Conservation (phyloP, 2,888 invertebrate species). For the Drosophila planitibia region DNA sequence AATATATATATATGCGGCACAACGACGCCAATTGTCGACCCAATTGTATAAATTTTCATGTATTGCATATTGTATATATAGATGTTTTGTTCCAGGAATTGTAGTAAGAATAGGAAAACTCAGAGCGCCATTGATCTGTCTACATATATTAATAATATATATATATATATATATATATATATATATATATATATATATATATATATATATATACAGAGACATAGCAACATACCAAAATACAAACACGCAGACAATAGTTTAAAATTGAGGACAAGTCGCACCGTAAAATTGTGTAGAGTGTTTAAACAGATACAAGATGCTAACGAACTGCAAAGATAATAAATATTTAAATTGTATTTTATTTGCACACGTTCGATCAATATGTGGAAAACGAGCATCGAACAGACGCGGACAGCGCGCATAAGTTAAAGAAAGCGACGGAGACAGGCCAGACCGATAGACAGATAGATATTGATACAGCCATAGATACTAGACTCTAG, state of each 20-base stretch:
- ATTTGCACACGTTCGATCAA: constrained; percentile 83
- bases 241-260: constrained; percentile 13
- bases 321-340: constrained; percentile 83
- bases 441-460: constrained; percentile 4
- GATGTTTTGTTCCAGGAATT: constrained; percentile 36
- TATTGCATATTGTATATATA: constrained; percentile 2
- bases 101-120: constrained; percentile 14
- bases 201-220: not conserved
- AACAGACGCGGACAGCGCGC: constrained; percentile 22
- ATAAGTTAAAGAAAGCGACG: constrained; percentile 55
- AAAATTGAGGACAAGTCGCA: constrained; percentile 53
- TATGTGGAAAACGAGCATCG: constrained; percentile 65
- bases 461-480: constrained; percentile 10
- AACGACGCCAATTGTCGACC: constrained; percentile 52
- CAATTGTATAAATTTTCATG: constrained; percentile 61
- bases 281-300: constrained; percentile 6
- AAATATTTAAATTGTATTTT: constrained; percentile 83
- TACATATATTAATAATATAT: not conserved
- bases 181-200: not conserved
- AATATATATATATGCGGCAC: constrained; percentile 17
- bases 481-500: constrained; percentile 10
- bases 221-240: not conserved
- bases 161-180: too few relatives aligned
- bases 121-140: not conserved
- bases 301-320: constrained; percentile 80